Evolutionary conservation across 1,140 invertebrate genomes (phyloP).

Genomic region (Magallana ariakensis): DNA sequence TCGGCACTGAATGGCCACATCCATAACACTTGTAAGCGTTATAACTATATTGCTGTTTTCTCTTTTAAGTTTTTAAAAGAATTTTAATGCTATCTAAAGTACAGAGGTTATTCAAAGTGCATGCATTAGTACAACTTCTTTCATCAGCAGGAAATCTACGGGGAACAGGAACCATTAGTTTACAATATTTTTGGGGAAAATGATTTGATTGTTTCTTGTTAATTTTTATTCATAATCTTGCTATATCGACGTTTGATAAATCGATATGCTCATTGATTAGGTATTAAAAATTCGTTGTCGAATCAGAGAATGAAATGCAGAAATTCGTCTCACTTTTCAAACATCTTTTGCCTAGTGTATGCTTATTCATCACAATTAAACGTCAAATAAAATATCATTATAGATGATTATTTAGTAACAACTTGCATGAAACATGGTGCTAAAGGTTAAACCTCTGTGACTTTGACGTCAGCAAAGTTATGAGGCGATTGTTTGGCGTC

Average conservation of each 20-base stretch:
- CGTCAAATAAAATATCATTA: constrained; percentile 13
- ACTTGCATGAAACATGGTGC: background rate
- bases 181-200: background rate
- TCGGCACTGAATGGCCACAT: too few relatives aligned
- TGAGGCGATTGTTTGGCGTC: background rate
- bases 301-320: background rate
- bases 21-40: too few relatives aligned
- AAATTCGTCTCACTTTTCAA: background rate
- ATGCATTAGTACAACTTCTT: background rate
- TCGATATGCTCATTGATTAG: constrained; percentile 11
- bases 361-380: constrained; percentile 30
- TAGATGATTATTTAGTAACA: background rate
- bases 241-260: constrained; percentile 3
- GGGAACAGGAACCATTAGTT: background rate
- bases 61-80: too few relatives aligned
- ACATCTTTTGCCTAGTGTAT: background rate
- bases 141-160: background rate
- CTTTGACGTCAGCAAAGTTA: background rate
- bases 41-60: too few relatives aligned
- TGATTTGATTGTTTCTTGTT: background rate
- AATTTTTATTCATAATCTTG: background rate
- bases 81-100: too few relatives aligned
- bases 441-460: background rate
- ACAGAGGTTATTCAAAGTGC: background rate
- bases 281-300: background rate